Percentiles rank a stretch among this genome's conserved stretches.
phyloP scores from a whole-genome alignment of 2,888 invertebrate genomes.

The Arrhopalites spinosus region DNA sequence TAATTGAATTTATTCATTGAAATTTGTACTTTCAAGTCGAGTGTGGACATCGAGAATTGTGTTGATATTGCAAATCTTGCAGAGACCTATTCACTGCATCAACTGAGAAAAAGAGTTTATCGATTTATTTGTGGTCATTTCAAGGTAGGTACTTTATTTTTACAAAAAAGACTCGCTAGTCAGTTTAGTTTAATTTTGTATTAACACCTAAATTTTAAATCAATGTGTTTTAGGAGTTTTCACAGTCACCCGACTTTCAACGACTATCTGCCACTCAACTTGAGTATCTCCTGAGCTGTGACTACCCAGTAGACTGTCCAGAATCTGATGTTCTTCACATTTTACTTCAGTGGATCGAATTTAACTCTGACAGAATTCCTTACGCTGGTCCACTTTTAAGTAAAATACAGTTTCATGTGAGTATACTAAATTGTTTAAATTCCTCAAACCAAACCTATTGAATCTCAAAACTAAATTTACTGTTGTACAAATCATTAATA shows the following conservation, averaged over 20 bases:
- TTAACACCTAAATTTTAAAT: too few relatives aligned
- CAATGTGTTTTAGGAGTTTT: too few relatives aligned
- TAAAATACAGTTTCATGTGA: slow-evolving; percentile 52
- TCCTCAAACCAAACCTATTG: too few relatives aligned
- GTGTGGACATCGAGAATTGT: slow-evolving; percentile 74
- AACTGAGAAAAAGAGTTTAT: slow-evolving; percentile 67
- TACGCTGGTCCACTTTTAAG: slow-evolving; percentile 43
- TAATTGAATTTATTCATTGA: too few relatives aligned
- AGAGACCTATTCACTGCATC: slow-evolving; percentile 69
- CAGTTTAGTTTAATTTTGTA: too few relatives aligned
- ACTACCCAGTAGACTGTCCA: slow-evolving; percentile 72
- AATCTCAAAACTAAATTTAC: not conserved
- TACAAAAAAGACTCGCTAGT: too few relatives aligned
- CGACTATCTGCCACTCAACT: slow-evolving; percentile 68
- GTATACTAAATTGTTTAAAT: not conserved
- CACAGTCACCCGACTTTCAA: slow-evolving; percentile 67
- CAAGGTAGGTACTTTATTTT: too few relatives aligned
- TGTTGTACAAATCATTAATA: not conserved
- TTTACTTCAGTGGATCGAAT: slow-evolving; percentile 66
- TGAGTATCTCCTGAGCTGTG: slow-evolving; percentile 59
- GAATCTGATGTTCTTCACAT: slow-evolving; percentile 66
- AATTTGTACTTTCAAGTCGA: too few relatives aligned
- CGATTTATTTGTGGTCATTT: slow-evolving; percentile 70
- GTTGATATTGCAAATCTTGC: slow-evolving; percentile 73
- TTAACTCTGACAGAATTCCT: slow-evolving; percentile 58